Conservation (phyloP, 53 echinoderm and acorn worm species). For the Luidia sarsii region DNA sequence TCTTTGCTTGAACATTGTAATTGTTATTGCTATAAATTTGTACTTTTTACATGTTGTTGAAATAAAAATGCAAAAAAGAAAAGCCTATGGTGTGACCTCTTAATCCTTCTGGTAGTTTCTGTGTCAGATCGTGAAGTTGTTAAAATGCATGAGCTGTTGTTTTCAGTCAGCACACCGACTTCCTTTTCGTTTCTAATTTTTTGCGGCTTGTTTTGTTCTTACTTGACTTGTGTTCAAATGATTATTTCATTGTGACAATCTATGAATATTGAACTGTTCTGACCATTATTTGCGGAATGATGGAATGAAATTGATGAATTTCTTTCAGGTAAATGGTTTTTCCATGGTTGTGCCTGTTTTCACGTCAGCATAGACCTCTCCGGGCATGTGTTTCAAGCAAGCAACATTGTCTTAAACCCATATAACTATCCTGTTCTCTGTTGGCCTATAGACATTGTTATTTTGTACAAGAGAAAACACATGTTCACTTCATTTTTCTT, state of each 20-base stretch:
- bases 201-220: constrained; percentile 53
- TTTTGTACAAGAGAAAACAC: constrained; percentile 34
- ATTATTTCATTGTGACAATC: constrained; percentile 59
- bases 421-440: constrained; percentile 33
- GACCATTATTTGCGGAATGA: constrained; percentile 48
- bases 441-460: constrained; percentile 31
- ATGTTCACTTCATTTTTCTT: not conserved
- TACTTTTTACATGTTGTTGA: constrained; percentile 84
- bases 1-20: constrained; percentile 69
- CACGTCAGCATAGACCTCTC: constrained; percentile 29
- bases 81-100: too few relatives aligned
- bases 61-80: constrained; percentile 75
- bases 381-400: constrained; percentile 37
- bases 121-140: constrained; percentile 45
- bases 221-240: constrained; percentile 56
- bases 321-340: constrained; percentile 29
- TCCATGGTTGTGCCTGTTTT: constrained; percentile 59
- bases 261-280: constrained; percentile 49
- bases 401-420: constrained; percentile 25
- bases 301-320: constrained; percentile 22
- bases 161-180: constrained; percentile 49
- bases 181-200: constrained; percentile 48
- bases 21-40: constrained; percentile 77
- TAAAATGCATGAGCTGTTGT: constrained; percentile 46
- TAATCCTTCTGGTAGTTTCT: too few relatives aligned